These are phyloP conservation scores for Pachyramphus minor DNA, from an alignment of 2,113 vertebrate species.

Conservation along the genomic window DNA sequence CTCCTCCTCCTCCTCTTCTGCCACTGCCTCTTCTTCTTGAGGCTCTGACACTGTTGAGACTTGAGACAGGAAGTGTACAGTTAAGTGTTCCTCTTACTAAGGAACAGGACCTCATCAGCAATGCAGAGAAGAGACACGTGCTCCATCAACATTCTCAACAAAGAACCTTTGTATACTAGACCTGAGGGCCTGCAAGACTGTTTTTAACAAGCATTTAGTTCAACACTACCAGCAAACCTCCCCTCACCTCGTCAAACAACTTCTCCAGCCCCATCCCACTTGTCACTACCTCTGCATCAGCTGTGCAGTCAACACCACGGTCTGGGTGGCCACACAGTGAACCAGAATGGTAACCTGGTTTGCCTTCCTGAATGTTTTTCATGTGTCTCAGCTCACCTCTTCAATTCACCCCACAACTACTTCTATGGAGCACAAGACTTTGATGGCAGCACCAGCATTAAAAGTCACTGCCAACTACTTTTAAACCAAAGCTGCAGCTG, in stretches of 20 bases:
- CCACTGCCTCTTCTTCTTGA: constrained; percentile 59
- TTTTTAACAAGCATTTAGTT: background rate
- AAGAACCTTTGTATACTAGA: background rate
- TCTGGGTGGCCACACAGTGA: background rate
- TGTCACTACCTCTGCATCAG: background rate
- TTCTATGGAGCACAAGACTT: background rate
- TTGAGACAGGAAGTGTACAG: constrained; percentile 8
- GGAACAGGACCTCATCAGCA: background rate
- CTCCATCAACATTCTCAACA: background rate
- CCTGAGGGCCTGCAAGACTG: background rate
- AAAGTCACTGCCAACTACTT: background rate
- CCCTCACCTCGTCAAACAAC: background rate
- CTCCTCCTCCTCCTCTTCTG: constrained; percentile 54
- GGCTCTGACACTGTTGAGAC: constrained; percentile 47
- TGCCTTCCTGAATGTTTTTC: background rate
- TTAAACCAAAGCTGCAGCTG: background rate
- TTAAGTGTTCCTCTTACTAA: background rate
- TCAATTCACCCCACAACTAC: background rate
- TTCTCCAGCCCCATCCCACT: background rate
- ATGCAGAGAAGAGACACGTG: background rate
- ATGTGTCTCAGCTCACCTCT: background rate
- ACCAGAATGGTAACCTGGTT: background rate
- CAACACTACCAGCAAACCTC: background rate
- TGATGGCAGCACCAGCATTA: background rate
- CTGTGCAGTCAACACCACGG: background rate